Evolutionary conservation across 2,113 vertebrate species (phyloP), one percentile per base, ranked within the genome.

Genomic region (Chionomys nivalis): DNA sequence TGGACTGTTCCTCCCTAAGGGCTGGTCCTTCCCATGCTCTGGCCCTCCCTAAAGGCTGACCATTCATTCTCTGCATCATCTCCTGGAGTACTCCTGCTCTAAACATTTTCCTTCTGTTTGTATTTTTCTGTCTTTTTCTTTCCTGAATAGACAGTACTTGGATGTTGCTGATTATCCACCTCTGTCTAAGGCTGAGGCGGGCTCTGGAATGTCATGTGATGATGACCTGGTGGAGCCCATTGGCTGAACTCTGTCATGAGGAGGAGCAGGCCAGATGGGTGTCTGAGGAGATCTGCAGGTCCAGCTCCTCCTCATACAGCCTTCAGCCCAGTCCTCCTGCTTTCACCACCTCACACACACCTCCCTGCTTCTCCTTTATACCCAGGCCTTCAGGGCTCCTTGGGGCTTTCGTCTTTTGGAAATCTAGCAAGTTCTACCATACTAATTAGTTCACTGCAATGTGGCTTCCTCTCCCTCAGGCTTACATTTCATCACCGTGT

Each of bases 401-500:
- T 0, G 1, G 26, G 36, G 92, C 85, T 88, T 72, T 81, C 5
- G 0, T 39, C 82, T 55, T 89, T 66, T 68, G 61, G 93, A 77
- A 85, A 47, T 31, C 2, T 1, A 68, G n/a, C 7, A 55, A 75
- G 33, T 55, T 81, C 76, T 66, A 1, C 70, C 76, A 0, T 31
- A 16, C 87, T 86, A 17, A 86, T 91, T 33, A 83, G 81, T 88
- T 49, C 4, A 0, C 65, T 24, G 44, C 28, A 44, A 26, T 82
- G 90, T 58, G 65, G 49, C 82, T 68, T 65, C 75, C 73, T 9
- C 81, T 96, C 94, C 95, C 82, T 63, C 28, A 0, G 89, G 89
- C 89, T 87, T 47, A 36, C 36, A 23, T 93, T 82, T 96, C 87
- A 96, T 73, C 87, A 58, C 95, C 81, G 58, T 49, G 28, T 70